A percentile compares a stretch with the other conserved stretches of the same genome.
Conservation (phyloP, 2,888 invertebrate species). For the Vesta saturnalis region DNA sequence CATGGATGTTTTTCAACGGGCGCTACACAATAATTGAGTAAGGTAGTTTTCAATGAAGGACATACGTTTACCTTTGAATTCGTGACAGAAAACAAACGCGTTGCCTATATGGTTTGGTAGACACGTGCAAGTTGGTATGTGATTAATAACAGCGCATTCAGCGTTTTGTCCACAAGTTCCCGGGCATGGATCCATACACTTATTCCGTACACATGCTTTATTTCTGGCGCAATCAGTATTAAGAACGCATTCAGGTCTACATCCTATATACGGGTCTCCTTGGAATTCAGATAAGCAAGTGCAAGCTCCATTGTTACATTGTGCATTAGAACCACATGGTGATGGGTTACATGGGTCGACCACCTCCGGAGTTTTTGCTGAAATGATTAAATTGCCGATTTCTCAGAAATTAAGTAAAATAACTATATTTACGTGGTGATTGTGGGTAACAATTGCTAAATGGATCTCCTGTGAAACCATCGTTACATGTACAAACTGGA, state of each 20-base stretch:
- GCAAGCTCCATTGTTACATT: slow-evolving; percentile 78
- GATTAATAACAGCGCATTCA: slow-evolving; percentile 81
- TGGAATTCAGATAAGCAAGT: slow-evolving; percentile 79
- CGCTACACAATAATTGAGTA: slow-evolving; percentile 25
- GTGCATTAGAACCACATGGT: slow-evolving; percentile 81
- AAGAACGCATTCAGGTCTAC: slow-evolving; percentile 83
- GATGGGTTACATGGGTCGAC: slow-evolving; percentile 71
- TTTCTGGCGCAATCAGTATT: slow-evolving; percentile 82
- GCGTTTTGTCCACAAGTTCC: slow-evolving; percentile 82
- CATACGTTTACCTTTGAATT: slow-evolving; percentile 52
- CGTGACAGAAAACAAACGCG: slow-evolving; percentile 72
- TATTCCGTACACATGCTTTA: slow-evolving; percentile 80
- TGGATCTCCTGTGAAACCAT: slow-evolving; percentile 78
- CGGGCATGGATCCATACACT: slow-evolving; percentile 87
- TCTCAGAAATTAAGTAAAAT: background rate
- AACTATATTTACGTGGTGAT: slow-evolving; percentile 39
- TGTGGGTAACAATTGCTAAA: slow-evolving; percentile 67
- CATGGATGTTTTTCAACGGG: slow-evolving; percentile 62
- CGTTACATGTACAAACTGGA: slow-evolving; percentile 77
- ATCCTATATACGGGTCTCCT: slow-evolving; percentile 81
- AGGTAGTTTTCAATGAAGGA: background rate
- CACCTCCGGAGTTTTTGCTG: slow-evolving; percentile 27
- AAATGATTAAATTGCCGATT: slow-evolving; percentile 2
- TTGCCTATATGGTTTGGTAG: slow-evolving; percentile 72
- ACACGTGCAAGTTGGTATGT: slow-evolving; percentile 70